Conservation (phyloP, 2,113 vertebrate species). For the Myrmecobius fasciatus region DNA sequence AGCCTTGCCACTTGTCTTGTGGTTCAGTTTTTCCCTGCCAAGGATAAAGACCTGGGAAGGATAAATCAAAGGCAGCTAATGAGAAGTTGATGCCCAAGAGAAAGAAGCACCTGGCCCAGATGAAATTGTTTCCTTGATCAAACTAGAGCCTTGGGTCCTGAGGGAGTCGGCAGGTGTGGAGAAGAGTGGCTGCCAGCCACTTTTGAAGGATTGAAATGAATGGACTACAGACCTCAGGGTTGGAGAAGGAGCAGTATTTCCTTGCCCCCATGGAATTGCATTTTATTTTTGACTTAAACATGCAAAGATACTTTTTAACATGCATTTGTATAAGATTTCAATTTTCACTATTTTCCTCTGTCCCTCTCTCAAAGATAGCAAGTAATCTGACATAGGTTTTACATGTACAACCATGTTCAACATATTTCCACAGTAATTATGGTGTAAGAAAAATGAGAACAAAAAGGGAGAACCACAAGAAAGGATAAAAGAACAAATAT, state of each 20-base stretch:
- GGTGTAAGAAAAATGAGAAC: no score
- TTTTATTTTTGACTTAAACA: no score
- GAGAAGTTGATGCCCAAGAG: neutral
- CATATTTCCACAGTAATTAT: no score
- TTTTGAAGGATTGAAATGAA: neutral
- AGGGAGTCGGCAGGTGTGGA: neutral
- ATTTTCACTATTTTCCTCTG: no score
- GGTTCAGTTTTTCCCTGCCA: neutral
- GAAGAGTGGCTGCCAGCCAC: neutral
- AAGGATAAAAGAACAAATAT: no score
- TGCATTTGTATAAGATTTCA: no score
- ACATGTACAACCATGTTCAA: no score
- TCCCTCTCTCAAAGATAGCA: no score
- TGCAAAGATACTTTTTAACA: no score
- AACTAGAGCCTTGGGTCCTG: neutral
- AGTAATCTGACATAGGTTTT: no score
- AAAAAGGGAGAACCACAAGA: no score
- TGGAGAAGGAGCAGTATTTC: neutral
- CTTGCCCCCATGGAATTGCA: no score
- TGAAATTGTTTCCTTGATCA: neutral
- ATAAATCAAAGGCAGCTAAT: neutral
- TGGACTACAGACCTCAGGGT: neutral
- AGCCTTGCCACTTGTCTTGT: neutral
- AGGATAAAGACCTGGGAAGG: neutral
- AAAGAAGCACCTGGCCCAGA: neutral